Base-by-base conservation (phyloP, 2,797 vertebrate species). In the Microchirus variegatus region DNA sequence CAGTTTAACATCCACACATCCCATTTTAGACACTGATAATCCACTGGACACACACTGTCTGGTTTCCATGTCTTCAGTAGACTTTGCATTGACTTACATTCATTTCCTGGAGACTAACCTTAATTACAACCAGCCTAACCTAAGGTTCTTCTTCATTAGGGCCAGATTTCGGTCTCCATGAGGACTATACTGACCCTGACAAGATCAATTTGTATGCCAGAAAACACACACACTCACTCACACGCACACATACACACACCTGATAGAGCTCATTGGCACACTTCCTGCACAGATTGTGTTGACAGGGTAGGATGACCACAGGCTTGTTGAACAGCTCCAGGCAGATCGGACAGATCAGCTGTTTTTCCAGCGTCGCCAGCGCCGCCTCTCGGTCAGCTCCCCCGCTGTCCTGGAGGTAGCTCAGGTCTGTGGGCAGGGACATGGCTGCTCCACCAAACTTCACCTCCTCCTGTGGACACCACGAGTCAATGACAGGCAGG, bases 261-360 rank as follows among this genome's bases (percentile, higher is more conserved):
- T 93, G 91, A 81, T 93, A 94, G 26, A 94, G 89, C 52, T 93
- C 89, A 52, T 94, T 93, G 56, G 93, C 93, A 75, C 93, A 94
- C 80, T 91, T 94, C 53, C 93, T 89, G 70, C 93, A 94, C 22
- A 99, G 94, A 82, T 99, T 99, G 84, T 99, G 97, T 78, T 98
- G 95, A 41, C 97, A 99, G 10, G 97, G 97, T 70, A 99, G 92
- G 81, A 99, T 99, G 48, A 99, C 96, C 87, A 99, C 96, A 0
- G 97, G 97, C 65, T 99, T 99, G 38, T 89, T 95, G 89, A 98
- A 98, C 89, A 98, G 95, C 89, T 99, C 95, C 64, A 97, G 85
- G 74, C 97, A 99, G 91, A 99, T 98, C 15, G 97, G 93, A 44
- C 93, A 94, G 71, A 90, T 89, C 53, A 94, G 91, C 84, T 94